Evolutionary conservation across 2,888 invertebrate species (phyloP).

Genomic region (Carterocephalus palaemon): DNA sequence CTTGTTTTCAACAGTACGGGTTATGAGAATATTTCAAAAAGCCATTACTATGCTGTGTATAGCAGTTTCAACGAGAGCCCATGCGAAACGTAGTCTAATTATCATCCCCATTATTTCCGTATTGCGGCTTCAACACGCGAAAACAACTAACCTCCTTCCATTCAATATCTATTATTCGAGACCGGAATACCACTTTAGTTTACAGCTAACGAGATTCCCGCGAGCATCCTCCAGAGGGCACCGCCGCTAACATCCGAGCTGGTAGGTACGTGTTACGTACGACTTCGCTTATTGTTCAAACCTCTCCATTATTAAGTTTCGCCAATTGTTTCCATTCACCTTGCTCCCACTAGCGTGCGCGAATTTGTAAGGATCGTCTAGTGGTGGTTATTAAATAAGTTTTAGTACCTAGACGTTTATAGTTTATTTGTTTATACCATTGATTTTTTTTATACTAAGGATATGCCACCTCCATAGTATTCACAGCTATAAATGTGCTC

Average conservation of each 20-base stretch:
- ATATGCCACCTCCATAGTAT: no score
- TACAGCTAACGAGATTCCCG: conserved; percentile 41
- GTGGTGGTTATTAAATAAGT: conserved; percentile 11
- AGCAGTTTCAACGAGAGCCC: no score
- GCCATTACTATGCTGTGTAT: no score
- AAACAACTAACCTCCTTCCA: conserved; percentile 17
- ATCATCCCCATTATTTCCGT: conserved; percentile 2
- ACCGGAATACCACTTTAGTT: conserved; percentile 36
- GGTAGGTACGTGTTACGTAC: conserved; percentile 19
- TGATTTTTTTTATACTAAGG: no score
- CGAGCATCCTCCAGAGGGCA: conserved; percentile 30
- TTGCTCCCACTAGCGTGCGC: conserved; percentile 1
- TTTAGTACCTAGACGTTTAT: no score
- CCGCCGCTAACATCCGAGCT: conserved; percentile 1
- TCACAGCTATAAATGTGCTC: no score
- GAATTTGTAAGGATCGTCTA: neutral
- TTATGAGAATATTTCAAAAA: no score
- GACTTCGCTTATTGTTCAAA: conserved; percentile 27
- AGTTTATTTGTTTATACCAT: no score
- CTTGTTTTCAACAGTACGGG: no score
- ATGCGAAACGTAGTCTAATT: no score
- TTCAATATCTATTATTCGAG: conserved; percentile 31
- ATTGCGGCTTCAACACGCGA: neutral
- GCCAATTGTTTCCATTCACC: conserved; percentile 13
- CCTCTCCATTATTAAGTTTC: conserved; percentile 24